Evolutionary conservation across 2,888 invertebrate species (phyloP), one percentile per base, ranked within the genome.

Genomic region (Acrobasis suavella): DNA sequence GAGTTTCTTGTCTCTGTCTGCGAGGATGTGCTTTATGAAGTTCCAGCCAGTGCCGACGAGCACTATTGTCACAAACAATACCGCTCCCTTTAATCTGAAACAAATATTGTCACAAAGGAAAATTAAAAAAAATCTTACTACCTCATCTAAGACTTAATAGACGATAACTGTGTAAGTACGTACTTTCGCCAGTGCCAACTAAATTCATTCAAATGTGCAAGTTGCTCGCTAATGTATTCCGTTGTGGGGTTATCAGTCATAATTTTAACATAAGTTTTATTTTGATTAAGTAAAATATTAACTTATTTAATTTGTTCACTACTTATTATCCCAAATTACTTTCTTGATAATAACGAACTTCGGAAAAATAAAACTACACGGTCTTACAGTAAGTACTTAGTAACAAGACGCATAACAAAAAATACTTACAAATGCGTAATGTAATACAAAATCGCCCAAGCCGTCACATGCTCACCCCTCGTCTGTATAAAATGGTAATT

Each of bases 31-130:
- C 81, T 99, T 99, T 74, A 99, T 98, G 83, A 99, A 99, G 50
- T 98, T 98, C 98, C 99, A 99, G 0, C 99, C 99, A 8, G 99
- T 98, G 56, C 99, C 99, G 71, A 99, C 97, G 12, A 99, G 93
- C 12, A 99, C 96, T 70, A 99, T 96, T 0, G 98, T 98, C 65
- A 99, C 98, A 81, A 99, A 99, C 60, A 99, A 90, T 54, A 99
- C 95, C 0, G 98, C 97, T 12, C 98, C 97, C 86, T 97, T 97
- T 64, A 98, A 91, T 71, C 96, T 97, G 82, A 60, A 85, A 80
- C 55, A 51, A 67, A 32, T 2, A 32, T 32, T 32, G 5, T 32
- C 8, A n/a, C n/a, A n/a, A n/a, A n/a, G n/a, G n/a, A n/a, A n/a
- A n/a, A n/a, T n/a, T n/a, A n/a, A n/a, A n/a, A n/a, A n/a, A n/a